Base-by-base conservation (phyloP, 2,888 invertebrate species). In the Seira ritae region DNA sequence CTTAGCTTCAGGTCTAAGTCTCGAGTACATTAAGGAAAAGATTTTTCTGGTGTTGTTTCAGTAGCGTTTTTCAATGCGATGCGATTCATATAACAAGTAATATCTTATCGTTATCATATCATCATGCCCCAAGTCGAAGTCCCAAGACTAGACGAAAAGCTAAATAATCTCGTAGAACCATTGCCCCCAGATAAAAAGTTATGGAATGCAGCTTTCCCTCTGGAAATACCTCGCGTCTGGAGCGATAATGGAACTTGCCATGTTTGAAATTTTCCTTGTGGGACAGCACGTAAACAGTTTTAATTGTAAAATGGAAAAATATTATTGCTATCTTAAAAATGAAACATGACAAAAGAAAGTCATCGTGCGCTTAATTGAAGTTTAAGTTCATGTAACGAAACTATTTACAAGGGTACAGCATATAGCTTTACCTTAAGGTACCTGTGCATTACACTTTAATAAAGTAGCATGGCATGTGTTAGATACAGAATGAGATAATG, bases 381-480 rank as follows among this genome's bases (percentile, higher is more conserved):
- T 42, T 42, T 42, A 42, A 42, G 42, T 42, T 6, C 42, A 12
- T 42, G 42, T n/a, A n/a, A n/a, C n/a, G n/a, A n/a, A n/a, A n/a
- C n/a, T n/a, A n/a, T n/a, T n/a, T n/a, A n/a, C n/a, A n/a, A n/a
- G n/a, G n/a, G n/a, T n/a, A n/a, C n/a, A n/a, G n/a, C n/a, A n/a
- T n/a, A n/a, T n/a, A n/a, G n/a, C n/a, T n/a, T n/a, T n/a, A n/a
- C 12, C 42, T 8, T 42, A 12, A 42, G 42, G 42, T 12, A 42
- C 42, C 42, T 42, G 42, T 42, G 42, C 6, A 12, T 42, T 42
- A 42, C 6, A n/a, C n/a, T n/a, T n/a, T n/a, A n/a, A n/a, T n/a
- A n/a, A n/a, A n/a, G n/a, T n/a, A 42, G 12, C 42, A 60, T 78
- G 78, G 78, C 78, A 78, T 78, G 78, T 78, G 78, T 78, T 78